Evolutionary conservation across 1,140 invertebrate genomes (phyloP), one percentile per base, ranked within the genome.

Genomic region (Atta cephalotes): DNA sequence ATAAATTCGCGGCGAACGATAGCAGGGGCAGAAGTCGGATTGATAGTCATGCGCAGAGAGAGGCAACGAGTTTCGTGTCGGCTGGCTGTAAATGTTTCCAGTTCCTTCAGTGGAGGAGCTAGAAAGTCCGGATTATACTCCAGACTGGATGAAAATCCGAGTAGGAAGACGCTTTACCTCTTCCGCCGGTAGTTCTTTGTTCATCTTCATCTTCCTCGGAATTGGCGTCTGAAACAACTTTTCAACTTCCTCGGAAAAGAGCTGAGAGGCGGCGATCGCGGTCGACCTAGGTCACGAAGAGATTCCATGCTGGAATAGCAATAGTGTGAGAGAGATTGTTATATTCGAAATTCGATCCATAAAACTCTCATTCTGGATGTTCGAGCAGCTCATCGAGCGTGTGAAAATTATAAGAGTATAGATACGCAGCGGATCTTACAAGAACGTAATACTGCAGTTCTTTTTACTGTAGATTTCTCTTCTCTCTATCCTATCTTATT

Each of bases 171-270:
- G 80, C 62, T 63, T 39, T 25, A 53, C 79, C 88, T 84, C 51
- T 77, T 74, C 35, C 85, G 74, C 60, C 86, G 74, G 78, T 68
- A 4, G 66, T 79, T 74, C 76, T 65, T 87, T 90, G 87, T 87
- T 87, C 87, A 84, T 90, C 88, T 88, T 87, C 88, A 79, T 79
- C 62, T 79, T 79, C 62, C 72, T 79, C 65, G 68, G 71, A 81
- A 87, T 89, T 88, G 87, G 76, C 77, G 77, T 87, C 58, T 87
- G 53, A 77, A 91, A 90, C 87, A 88, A 91, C 90, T 91, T 90
- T 86, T 79, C 87, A 86, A 88, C 88, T 90, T 86, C 35, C 35
- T 28, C 31, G 70, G 56, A 25, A 53, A 45, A 31, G 31, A 51
- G 35, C n/a, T 31, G 76, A 79, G 58, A 71, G 12, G 56, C 49